These are phyloP conservation scores for Fregetta grallaria DNA, from an alignment of 2,113 vertebrate genomes.

Conservation along the genomic window DNA sequence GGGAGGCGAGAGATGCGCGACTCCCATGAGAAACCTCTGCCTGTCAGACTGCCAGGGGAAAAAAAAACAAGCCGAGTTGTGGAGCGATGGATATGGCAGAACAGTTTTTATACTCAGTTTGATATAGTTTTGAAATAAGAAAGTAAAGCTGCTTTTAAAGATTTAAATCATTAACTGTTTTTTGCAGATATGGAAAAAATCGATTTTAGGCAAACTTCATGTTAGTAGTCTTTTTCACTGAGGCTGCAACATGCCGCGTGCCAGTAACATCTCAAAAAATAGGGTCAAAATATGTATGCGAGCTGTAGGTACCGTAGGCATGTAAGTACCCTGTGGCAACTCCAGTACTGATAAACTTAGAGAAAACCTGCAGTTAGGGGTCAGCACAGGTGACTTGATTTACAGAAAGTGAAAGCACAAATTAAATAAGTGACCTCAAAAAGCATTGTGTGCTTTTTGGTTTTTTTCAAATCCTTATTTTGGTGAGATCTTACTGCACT, in stretches of 20 bases:
- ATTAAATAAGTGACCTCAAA: background rate
- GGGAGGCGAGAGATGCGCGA: fast-evolving
- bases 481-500: background rate
- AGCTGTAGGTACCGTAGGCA: background rate
- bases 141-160: background rate
- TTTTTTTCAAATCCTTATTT: background rate
- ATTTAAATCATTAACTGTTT: background rate
- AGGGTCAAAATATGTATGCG: fast-evolving
- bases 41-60: fast-evolving
- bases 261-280: background rate
- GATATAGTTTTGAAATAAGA: background rate
- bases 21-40: background rate
- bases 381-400: background rate
- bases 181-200: background rate
- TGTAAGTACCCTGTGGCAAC: background rate
- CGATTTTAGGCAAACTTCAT: background rate
- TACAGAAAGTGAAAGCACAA: background rate
- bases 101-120: background rate
- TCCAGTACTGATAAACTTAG: background rate
- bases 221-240: background rate
- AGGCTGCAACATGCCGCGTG: fast-evolving
- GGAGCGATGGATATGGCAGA: no score
- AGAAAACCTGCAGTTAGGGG: background rate
- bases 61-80: background rate
- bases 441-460: background rate